A percentile compares a stretch with the other conserved stretches of the same genome.
phyloP scores from a whole-genome alignment of 2,888 invertebrate genomes.

The Lithophane semibrunnea region DNA sequence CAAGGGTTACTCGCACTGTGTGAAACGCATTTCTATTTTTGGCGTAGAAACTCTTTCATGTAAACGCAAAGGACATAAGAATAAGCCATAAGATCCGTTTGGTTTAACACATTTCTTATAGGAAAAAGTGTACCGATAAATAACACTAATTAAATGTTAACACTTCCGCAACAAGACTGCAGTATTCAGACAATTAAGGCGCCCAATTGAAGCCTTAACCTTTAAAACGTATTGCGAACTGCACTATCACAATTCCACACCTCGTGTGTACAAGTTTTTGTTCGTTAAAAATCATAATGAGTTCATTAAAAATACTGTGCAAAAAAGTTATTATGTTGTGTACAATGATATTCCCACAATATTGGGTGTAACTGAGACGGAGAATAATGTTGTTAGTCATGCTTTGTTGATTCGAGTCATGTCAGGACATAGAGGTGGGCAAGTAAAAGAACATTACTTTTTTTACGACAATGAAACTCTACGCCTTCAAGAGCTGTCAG shows the following conservation, averaged over 20 bases:
- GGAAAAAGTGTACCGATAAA: constrained; percentile 22
- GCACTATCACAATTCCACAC: constrained; percentile 36
- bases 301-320: constrained; percentile 55
- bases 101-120: neutral
- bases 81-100: neutral
- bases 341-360: constrained; percentile 72
- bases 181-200: constrained; percentile 47
- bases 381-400: constrained; percentile 73
- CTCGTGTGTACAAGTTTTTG: constrained; percentile 48
- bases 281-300: constrained; percentile 56
- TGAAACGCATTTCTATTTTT: neutral
- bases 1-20: neutral
- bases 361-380: constrained; percentile 63
- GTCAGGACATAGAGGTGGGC: constrained; percentile 63
- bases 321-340: constrained; percentile 59
- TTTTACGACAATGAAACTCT: too few relatives aligned
- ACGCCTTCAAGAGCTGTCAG: too few relatives aligned
- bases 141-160: constrained; percentile 21
- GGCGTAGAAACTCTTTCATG: neutral
- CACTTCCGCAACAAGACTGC: constrained; percentile 49
- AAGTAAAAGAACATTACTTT: neutral
- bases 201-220: constrained; percentile 58
- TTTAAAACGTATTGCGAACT: constrained; percentile 44
- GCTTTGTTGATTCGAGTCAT: constrained; percentile 69
- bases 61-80: neutral